phyloP scores from a whole-genome alignment of 2,797 vertebrate genomes.

The Chelon labrosus region DNA sequence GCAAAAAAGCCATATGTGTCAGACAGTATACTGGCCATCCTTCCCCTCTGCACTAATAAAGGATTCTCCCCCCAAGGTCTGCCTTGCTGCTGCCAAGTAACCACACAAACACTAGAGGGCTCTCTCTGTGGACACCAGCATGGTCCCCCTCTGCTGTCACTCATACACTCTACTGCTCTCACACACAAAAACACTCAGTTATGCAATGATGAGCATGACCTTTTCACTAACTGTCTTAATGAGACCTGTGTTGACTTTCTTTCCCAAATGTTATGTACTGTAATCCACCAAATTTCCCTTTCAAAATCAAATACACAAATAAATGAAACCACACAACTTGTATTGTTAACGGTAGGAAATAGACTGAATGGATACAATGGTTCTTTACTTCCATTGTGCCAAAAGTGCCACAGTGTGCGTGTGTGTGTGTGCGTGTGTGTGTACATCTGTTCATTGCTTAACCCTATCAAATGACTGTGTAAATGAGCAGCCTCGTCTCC shows the following conservation, averaged over 20 bases:
- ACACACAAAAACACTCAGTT: slow-evolving; percentile 17
- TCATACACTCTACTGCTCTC: slow-evolving; percentile 37
- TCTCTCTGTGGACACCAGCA: slow-evolving; percentile 76
- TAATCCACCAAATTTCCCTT: background rate
- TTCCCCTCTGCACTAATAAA: slow-evolving; percentile 44
- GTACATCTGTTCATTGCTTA: slow-evolving; percentile 44
- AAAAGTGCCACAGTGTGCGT: slow-evolving; percentile 4
- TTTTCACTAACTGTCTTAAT: slow-evolving; percentile 61
- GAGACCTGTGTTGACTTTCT: slow-evolving; percentile 22
- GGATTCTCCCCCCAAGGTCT: slow-evolving; percentile 19
- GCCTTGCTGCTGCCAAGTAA: slow-evolving; percentile 71
- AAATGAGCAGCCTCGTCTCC: slow-evolving; percentile 58
- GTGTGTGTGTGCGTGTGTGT: slow-evolving; percentile 10
- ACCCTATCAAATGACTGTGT: slow-evolving; percentile 56
- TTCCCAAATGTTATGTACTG: background rate
- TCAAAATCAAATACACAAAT: slow-evolving; percentile 22
- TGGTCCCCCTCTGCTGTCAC: slow-evolving; percentile 56
- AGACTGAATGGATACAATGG: background rate
- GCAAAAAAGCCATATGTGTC: slow-evolving; percentile 7
- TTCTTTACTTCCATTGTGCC: slow-evolving; percentile 14
- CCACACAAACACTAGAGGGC: slow-evolving; percentile 93
- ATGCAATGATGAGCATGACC: slow-evolving; percentile 57
- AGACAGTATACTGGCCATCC: slow-evolving; percentile 34
- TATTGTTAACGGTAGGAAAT: background rate
- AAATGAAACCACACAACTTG: background rate